Percentiles rank a stretch among this genome's conserved stretches.
These are phyloP conservation scores for Shargacucullia verbasci DNA, from an alignment of 2,888 invertebrate species.

Conservation along the genomic window DNA sequence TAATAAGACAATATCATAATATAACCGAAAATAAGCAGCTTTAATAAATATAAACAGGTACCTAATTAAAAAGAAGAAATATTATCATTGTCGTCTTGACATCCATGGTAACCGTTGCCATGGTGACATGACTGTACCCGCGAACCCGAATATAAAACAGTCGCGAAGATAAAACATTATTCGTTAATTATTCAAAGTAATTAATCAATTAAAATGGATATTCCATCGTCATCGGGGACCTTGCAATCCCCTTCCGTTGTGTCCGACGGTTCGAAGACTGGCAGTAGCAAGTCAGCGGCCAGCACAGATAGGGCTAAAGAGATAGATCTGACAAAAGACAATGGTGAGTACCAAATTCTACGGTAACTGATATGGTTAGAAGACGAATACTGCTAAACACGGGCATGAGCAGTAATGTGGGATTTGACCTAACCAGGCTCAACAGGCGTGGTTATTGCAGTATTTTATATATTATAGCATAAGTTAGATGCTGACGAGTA, in stretches of 20 bases:
- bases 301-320: constrained; percentile 63
- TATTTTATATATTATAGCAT: too few species aligned
- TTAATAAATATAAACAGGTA: background rate
- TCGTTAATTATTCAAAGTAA: constrained; percentile 5
- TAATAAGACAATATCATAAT: too few species aligned
- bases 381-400: too few species aligned
- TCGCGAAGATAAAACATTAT: background rate
- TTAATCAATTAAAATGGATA: constrained; percentile 31
- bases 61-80: background rate
- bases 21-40: background rate
- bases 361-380: too few species aligned
- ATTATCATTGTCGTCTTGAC: background rate
- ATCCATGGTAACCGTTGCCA: constrained; percentile 13
- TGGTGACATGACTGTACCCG: constrained; percentile 11
- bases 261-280: constrained; percentile 74
- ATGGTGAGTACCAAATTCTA: constrained; percentile 60
- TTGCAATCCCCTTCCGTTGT: constrained; percentile 71
- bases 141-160: background rate
- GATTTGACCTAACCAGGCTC: too few species aligned
- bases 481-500: too few species aligned
- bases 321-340: constrained; percentile 77
- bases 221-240: constrained; percentile 65
- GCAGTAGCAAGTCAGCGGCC: constrained; percentile 65
- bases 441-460: too few species aligned
- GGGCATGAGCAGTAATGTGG: too few species aligned